Evolutionary conservation across 2,113 vertebrate genomes (phyloP).

Genomic region (Eidolon helvum): DNA sequence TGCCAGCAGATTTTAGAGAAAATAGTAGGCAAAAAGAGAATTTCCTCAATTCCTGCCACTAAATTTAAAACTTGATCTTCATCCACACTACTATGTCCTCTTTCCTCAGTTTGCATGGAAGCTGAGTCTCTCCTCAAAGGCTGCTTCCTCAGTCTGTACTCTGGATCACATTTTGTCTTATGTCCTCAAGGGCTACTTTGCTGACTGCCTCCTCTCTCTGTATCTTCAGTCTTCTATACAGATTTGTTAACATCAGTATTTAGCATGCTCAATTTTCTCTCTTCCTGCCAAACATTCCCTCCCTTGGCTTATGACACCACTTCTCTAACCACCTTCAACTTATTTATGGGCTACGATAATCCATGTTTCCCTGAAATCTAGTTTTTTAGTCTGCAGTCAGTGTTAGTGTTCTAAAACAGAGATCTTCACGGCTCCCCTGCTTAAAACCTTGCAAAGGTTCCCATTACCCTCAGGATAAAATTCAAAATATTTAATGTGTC

Average conservation of each 20-base stretch:
- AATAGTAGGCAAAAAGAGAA: not conserved
- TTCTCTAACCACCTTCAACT: not conserved
- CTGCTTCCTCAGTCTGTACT: not conserved
- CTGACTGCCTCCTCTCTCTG: not conserved
- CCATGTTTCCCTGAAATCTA: not conserved
- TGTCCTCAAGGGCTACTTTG: not conserved
- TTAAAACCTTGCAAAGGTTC: not conserved
- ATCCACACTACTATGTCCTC: not conserved
- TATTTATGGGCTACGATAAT: not conserved
- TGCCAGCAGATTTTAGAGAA: not conserved
- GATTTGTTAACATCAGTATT: not conserved
- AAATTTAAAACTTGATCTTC: not conserved
- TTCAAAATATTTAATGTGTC: not conserved
- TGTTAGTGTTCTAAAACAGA: not conserved
- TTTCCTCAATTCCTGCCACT: not conserved
- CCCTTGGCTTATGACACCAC: not conserved
- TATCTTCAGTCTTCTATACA: not conserved
- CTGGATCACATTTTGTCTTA: not conserved
- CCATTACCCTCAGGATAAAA: not conserved
- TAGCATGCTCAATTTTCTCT: not conserved
- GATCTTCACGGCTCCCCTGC: not conserved
- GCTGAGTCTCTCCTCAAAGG: not conserved
- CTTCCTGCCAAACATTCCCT: not conserved
- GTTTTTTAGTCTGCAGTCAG: not conserved
- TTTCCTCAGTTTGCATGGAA: not conserved